phyloP scores from a whole-genome alignment of 2,113 vertebrate genomes.

The Eretmochelys imbricata region DNA sequence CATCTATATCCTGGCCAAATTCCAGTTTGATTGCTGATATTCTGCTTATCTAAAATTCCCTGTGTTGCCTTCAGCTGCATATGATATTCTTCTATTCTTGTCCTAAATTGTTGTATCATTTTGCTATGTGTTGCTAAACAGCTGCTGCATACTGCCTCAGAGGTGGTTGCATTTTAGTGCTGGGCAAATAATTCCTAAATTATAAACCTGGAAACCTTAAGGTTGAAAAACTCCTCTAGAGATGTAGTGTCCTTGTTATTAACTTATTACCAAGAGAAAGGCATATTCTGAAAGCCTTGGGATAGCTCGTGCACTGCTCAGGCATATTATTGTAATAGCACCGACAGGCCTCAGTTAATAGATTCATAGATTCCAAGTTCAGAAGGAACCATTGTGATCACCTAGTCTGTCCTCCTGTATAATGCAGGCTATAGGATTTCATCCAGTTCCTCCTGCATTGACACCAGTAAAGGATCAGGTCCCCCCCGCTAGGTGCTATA shows the following conservation, averaged over 20 bases:
- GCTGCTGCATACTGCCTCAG: background rate
- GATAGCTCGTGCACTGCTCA: background rate
- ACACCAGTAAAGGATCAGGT: background rate
- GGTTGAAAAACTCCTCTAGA: background rate
- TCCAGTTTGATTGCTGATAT: background rate
- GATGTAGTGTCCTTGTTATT: background rate
- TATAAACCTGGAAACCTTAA: background rate
- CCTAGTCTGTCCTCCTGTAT: background rate
- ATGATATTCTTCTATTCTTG: background rate
- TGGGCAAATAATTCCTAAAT: background rate
- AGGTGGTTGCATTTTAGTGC: background rate
- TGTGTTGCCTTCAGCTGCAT: background rate
- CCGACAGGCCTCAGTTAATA: background rate
- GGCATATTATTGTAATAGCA: background rate
- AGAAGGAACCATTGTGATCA: background rate
- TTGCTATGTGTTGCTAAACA: background rate
- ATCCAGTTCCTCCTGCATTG: background rate
- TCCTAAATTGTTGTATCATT: background rate
- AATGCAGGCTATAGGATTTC: background rate
- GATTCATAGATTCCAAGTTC: too few relatives aligned
- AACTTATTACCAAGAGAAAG: background rate
- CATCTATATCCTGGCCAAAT: background rate
- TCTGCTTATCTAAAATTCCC: background rate
- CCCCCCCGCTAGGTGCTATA: background rate
- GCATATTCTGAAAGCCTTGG: too few relatives aligned